Conservation (phyloP, 2,888 invertebrate species). For the Drosophila melanocephala region DNA sequence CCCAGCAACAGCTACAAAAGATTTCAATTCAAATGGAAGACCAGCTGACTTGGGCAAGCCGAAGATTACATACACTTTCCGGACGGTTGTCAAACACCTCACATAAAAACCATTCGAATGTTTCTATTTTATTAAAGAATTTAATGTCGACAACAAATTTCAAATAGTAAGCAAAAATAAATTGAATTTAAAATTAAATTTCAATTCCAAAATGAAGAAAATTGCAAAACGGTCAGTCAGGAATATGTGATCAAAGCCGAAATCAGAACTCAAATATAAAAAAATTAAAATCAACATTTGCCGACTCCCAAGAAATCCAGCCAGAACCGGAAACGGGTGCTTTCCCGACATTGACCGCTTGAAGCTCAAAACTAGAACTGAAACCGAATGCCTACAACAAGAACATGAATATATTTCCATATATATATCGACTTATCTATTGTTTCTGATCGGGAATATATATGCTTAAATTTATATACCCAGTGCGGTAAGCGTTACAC, state of each 20-base stretch:
- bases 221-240: not conserved
- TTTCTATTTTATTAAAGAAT: not conserved
- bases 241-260: not conserved
- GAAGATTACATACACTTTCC: not conserved
- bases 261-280: not conserved
- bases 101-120: not conserved
- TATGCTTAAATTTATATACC: not conserved
- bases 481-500: not conserved
- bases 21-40: not conserved
- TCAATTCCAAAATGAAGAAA: too few relatives aligned
- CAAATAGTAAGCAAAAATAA: too few relatives aligned
- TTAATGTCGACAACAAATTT: not conserved
- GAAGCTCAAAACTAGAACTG: not conserved
- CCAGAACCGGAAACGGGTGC: not conserved
- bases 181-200: not conserved
- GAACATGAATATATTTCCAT: not conserved
- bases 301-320: not conserved
- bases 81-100: not conserved
- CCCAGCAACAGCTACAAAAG: conserved; percentile 37
- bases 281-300: not conserved
- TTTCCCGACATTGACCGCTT: too few relatives aligned
- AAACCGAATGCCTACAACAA: not conserved
- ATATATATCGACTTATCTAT: not conserved
- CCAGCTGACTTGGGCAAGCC: not conserved
- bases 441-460: not conserved